Evolutionary conservation across 1,140 invertebrate species (phyloP).

Genomic region (Hylaeus volcanicus): DNA sequence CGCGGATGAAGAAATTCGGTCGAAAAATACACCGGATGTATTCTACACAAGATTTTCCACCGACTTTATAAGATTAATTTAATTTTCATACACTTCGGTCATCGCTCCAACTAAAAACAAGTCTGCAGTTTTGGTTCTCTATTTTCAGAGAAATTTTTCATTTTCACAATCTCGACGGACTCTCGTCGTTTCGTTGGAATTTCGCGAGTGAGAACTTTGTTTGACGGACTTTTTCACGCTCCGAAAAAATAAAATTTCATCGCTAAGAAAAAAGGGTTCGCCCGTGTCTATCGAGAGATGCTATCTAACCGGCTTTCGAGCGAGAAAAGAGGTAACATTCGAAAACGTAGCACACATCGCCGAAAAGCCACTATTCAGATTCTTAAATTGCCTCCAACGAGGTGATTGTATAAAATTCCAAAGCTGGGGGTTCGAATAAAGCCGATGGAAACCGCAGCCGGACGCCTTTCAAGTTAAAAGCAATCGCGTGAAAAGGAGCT

Average conservation of each 20-base stretch:
- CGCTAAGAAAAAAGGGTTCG: neutral
- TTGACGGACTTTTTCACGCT: neutral
- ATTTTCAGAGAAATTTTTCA: neutral
- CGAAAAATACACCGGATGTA: neutral
- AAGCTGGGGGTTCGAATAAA: neutral
- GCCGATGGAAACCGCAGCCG: neutral
- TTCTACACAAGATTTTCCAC: neutral
- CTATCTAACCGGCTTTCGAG: neutral
- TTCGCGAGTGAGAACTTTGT: neutral
- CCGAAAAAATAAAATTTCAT: neutral
- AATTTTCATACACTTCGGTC: neutral
- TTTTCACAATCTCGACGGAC: neutral
- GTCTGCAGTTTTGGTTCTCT: neutral
- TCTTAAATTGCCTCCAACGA: neutral
- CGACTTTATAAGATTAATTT: conserved; percentile 1
- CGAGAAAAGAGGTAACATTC: neutral
- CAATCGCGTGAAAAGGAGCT: neutral
- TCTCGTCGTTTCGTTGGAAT: neutral
- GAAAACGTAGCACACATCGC: no score
- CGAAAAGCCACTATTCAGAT: neutral
- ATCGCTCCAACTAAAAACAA: neutral
- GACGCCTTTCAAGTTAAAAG: neutral
- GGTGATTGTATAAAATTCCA: neutral
- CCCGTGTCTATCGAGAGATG: neutral
- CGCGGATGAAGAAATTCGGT: neutral